These are phyloP conservation scores for Thyatira batis DNA, from an alignment of 2,888 invertebrate genomes.

Conservation along the genomic window DNA sequence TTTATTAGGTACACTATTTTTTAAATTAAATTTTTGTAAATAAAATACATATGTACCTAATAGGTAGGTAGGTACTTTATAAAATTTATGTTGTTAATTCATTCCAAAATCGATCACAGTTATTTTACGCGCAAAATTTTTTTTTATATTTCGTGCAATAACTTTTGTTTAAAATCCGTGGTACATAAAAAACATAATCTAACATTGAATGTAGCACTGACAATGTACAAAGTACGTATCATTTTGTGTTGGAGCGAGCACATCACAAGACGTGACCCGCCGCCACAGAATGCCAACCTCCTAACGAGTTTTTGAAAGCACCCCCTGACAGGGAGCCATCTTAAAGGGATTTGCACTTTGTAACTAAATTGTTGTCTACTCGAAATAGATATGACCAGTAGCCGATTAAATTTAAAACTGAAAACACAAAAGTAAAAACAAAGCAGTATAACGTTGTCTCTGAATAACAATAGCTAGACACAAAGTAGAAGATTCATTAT, in stretches of 20 bases:
- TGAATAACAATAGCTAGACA: too few species aligned
- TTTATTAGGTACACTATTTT: too few species aligned
- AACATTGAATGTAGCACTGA: conserved; percentile 22
- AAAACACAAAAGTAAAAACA: not conserved
- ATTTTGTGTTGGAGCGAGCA: conserved; percentile 61
- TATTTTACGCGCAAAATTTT: conserved; percentile 14
- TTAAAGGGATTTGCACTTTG: conserved; percentile 79
- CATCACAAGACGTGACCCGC: conserved; percentile 70
- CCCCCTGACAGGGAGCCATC: conserved; percentile 67
- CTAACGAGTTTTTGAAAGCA: conserved; percentile 80
- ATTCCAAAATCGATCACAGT: too few species aligned
- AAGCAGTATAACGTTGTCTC: not conserved
- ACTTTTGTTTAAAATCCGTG: not conserved
- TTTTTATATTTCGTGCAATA: not conserved
- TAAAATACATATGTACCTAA: too few species aligned
- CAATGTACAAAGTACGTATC: conserved; percentile 52
- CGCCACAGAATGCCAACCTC: conserved; percentile 70
- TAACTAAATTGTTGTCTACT: conserved; percentile 63
- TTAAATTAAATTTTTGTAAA: too few species aligned
- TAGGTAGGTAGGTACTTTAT: too few species aligned
- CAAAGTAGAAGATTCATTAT: not conserved
- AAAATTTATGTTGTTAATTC: too few species aligned
- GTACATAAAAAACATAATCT: conserved; percentile 28
- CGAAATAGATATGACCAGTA: conserved; percentile 45
- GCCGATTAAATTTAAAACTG: conserved; percentile 6